Base-by-base conservation (phyloP, 2,888 invertebrate species). In the Apotomis betuletana region DNA sequence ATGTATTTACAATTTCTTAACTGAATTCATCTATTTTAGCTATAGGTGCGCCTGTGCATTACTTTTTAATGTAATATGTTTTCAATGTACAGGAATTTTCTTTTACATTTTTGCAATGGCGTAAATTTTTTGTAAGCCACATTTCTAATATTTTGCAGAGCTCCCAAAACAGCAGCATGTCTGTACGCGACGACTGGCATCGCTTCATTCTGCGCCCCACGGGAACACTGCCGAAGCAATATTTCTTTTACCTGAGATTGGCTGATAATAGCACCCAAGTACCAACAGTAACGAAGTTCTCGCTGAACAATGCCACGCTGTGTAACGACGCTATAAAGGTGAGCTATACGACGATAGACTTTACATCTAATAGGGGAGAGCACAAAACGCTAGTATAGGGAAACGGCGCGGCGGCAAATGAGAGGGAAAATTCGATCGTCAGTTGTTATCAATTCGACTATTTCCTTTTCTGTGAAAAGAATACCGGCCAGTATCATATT, bases 261-360 rank as follows among this genome's bases (percentile, higher is more conserved):
- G 76, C 78, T 12, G 74, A 75, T 15, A 85, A 83, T 60, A 77
- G 79, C 4, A 81, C 78, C 67, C 81, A 80, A 67, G 82, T 88
- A 3, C 92, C 92, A 0, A 71, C 75, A 8, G 84, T 92, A 0
- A 78, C 77, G 1, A 77, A 78, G 51, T 82, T 92, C 54, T 74
- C 79, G 15, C 74, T 92, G 15, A 92, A 92, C 75, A 85, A 87
- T 69, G 79, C 85, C 5, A 84, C 81, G n/a, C 79, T 92, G 15
- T 92, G 92, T 64, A 83, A 87, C 77, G 85, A 85, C 3, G 77
- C 73, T 49, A 83, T 90, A 41, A 92, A 90, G 88, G 92, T 91
- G 79, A 76, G 77, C 59, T 49, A 12, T 54, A 8, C 41, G 13
- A 61, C 46, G 57, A n/a, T 64, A 46, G 49, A 55, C 38, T 27